Conservation (phyloP, 1,140 invertebrate species). For the Tenebrio molitor region DNA sequence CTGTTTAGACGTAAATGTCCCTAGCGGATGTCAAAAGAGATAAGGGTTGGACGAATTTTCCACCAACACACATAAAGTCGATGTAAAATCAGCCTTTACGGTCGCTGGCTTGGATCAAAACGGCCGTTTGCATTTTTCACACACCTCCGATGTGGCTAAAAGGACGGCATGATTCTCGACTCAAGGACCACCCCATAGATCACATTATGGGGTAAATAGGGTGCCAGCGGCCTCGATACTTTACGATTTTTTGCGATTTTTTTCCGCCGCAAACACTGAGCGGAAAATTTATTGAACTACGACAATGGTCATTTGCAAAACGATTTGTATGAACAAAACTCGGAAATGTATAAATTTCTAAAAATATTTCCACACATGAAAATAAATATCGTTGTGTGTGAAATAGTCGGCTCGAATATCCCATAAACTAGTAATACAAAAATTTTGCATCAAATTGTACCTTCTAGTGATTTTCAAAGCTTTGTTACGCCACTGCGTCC, state of each 20-base stretch:
- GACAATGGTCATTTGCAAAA: no score
- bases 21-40: slow-evolving; percentile 30
- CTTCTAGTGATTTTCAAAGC: no score
- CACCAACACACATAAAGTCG: slow-evolving; percentile 32
- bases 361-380: no score
- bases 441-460: no score
- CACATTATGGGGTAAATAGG: neutral
- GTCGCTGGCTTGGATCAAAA: slow-evolving; percentile 20
- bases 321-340: no score
- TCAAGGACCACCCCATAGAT: neutral
- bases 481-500: no score
- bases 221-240: neutral
- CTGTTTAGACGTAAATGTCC: slow-evolving; percentile 43
- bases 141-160: slow-evolving; percentile 3
- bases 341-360: no score
- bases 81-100: slow-evolving; percentile 34
- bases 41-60: slow-evolving; percentile 33
- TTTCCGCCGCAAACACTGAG: no score
- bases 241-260: neutral
- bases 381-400: no score
- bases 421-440: no score
- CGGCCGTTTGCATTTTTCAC: slow-evolving; percentile 21
- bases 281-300: no score
- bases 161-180: neutral
- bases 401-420: no score